phyloP scores from a whole-genome alignment of 1,140 invertebrate species.

The silkworm (Bombyx mori) region DNA sequence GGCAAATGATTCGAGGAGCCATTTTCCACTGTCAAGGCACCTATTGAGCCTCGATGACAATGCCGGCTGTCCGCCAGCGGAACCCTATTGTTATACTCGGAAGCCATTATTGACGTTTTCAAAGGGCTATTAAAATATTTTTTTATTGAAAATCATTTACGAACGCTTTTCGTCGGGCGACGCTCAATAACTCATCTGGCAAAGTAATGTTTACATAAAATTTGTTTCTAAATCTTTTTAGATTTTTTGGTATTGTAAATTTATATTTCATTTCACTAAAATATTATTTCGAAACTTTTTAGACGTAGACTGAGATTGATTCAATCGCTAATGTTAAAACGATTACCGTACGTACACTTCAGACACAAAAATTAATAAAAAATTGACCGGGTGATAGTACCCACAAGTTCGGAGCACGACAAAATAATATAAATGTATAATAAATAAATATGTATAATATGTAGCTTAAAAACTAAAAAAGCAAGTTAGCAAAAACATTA shows the following conservation, averaged over 20 bases:
- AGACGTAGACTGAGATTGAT: no score
- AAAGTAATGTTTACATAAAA: slow-evolving; percentile 9
- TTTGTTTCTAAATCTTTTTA: neutral
- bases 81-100: slow-evolving; percentile 37
- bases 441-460: no score
- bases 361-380: no score
- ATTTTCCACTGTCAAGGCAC: slow-evolving; percentile 31
- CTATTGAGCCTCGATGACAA: slow-evolving; percentile 32
- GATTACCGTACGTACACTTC: no score
- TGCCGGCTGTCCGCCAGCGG: slow-evolving; percentile 29
- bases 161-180: slow-evolving; percentile 18
- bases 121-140: slow-evolving; percentile 40
- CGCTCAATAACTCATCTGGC: slow-evolving; percentile 24
- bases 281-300: no score
- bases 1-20: slow-evolving; percentile 29
- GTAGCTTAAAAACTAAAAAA: no score
- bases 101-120: slow-evolving; percentile 44
- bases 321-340: no score
- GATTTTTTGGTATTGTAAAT: neutral
- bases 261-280: neutral
- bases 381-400: no score
- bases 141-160: slow-evolving; percentile 37
- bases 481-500: no score
- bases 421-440: no score
- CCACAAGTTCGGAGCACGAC: no score